Percentiles rank a stretch among this genome's conserved stretches.
Evolutionary conservation across 1,140 invertebrate genomes (phyloP).

Genomic region (Leptoteleia sp.): DNA sequence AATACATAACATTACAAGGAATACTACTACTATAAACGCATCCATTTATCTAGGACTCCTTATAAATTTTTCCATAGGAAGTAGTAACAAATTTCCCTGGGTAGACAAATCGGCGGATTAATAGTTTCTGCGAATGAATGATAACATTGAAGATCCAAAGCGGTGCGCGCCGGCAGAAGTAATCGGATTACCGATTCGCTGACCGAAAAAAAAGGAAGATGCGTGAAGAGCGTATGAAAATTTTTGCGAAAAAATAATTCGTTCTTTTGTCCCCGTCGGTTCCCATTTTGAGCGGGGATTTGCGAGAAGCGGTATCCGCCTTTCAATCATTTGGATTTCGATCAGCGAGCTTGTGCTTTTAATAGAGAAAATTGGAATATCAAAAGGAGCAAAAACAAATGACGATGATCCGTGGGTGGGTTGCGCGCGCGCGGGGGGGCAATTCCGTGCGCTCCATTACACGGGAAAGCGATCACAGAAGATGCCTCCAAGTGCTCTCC

Average conservation of each 20-base stretch:
- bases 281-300: conserved; percentile 1
- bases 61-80: too few species aligned
- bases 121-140: conserved; percentile 28
- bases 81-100: too few species aligned
- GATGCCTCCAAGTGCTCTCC: conserved; percentile 68
- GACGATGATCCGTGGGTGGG: conserved; percentile 49
- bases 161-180: conserved; percentile 13
- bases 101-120: conserved; percentile 25
- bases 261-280: conserved; percentile 1
- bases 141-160: conserved; percentile 7
- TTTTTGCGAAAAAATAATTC: conserved; percentile 8
- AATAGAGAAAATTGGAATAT: conserved; percentile 67
- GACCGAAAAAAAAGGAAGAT: conserved; percentile 27
- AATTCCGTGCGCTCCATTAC: conserved; percentile 67
- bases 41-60: too few species aligned
- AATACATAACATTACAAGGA: too few species aligned
- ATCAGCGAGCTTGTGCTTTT: conserved; percentile 48
- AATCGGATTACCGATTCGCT: conserved; percentile 23
- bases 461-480: conserved; percentile 69
- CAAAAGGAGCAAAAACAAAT: conserved; percentile 67
- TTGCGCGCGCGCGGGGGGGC: conserved; percentile 31
- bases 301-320: conserved; percentile 10
- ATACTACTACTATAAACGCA: too few species aligned
- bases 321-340: conserved; percentile 53
- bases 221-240: conserved; percentile 24